A percentile compares a stretch with the other conserved stretches of the same genome.
phyloP scores from a whole-genome alignment of 2,113 vertebrate species.

The Calyptomena viridis region DNA sequence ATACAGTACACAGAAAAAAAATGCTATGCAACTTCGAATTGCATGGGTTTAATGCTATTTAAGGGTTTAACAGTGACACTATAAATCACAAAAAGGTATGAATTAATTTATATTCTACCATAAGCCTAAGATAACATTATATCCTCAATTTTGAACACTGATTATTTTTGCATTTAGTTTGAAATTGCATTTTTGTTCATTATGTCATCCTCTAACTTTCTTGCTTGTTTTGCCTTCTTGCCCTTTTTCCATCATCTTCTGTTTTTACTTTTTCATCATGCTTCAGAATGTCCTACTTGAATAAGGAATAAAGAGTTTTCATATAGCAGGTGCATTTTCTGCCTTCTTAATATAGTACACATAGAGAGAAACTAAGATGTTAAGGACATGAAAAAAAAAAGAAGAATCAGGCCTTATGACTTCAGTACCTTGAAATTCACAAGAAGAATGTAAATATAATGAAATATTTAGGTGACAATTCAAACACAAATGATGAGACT shows the following conservation, averaged over 20 bases:
- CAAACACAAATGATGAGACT: conserved; percentile 20
- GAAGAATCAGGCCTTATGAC: not conserved
- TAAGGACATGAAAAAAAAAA: not conserved
- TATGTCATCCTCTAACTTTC: not conserved
- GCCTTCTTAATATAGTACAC: not conserved
- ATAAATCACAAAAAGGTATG: conserved; percentile 70
- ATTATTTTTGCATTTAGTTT: conserved; percentile 24
- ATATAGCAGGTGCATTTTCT: not conserved
- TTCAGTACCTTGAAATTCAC: conserved; percentile 26
- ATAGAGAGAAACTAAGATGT: not conserved
- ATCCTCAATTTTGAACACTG: conserved; percentile 48
- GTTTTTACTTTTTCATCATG: not conserved
- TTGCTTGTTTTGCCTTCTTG: not conserved
- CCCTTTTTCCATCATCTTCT: not conserved
- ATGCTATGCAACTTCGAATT: conserved; percentile 55
- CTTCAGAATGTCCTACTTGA: conserved; percentile 8
- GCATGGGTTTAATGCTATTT: conserved; percentile 68
- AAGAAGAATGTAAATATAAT: conserved; percentile 21
- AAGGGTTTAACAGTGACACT: conserved; percentile 69
- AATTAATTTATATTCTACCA: conserved; percentile 53
- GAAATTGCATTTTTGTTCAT: conserved; percentile 26
- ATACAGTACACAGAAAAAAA: conserved; percentile 31
- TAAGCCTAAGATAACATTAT: conserved; percentile 34
- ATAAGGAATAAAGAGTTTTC: not conserved
- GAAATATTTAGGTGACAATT: conserved; percentile 62